Base-by-base conservation (phyloP, 64 coral and sea anemone genomes). In the Acropora tenuis region DNA sequence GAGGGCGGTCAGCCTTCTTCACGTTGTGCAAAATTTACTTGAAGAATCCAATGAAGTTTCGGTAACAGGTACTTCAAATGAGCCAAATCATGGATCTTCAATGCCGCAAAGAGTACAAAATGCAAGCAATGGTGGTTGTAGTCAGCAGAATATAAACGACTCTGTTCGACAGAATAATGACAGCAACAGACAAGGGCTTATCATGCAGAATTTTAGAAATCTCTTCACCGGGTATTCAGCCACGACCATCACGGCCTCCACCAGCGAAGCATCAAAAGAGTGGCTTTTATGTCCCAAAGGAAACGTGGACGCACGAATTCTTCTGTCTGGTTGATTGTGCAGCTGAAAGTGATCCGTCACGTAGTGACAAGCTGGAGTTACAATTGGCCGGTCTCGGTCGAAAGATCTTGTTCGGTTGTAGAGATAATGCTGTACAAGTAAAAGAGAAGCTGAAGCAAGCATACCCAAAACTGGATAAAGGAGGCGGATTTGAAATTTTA, bases 231-330 rank as follows among this genome's bases (percentile, higher is more conserved):
- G 52, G 52, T 55, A 55, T 55, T 55, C 52, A 9, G 52, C 52
- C 48, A 60, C 50, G 49, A 55, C 80, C 50, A n/a, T 15, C 80
- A 82, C 80, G 80, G 8, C 80, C 80, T 65, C 80, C 80, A 57
- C 30, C 30, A 30, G 78, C 78, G 47, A 80, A 80, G 78, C 48
- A 43, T 19, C 78, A 80, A 19, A 80, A 58, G 78, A 80, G 55
- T 30, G 30, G 30, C 30, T 30, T 30, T 30, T 30, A 30, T 30
- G 30, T 30, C 30, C 30, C 30, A 30, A 82, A 63, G 80, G 55
- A 82, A 58, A 82, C 80, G 7, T 82, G 80, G 80, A 82, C 80
- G 43, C 80, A 82, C 13, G 80, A 82, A 43, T 82, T 82, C 13
- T 82, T 82, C 61, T 82, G 80, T 65, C 41, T 82, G 49, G 80